Evolutionary conservation across 2,888 invertebrate genomes (phyloP).

Genomic region (Coronaproctus castanopsis): DNA sequence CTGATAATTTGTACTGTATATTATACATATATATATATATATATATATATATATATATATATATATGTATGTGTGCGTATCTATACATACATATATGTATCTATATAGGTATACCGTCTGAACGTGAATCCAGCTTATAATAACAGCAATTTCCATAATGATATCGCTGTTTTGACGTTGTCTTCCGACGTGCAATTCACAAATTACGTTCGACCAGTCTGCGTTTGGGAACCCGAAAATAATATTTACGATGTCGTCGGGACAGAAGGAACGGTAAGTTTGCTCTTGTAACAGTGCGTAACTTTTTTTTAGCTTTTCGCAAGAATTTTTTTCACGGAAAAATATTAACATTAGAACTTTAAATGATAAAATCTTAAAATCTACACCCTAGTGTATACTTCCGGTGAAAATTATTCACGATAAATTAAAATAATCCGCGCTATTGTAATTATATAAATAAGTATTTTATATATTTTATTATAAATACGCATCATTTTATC

Average conservation of each 20-base stretch:
- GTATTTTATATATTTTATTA: too few species aligned
- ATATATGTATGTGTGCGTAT: too few species aligned
- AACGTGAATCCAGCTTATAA: conserved; percentile 36
- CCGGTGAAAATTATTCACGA: background rate
- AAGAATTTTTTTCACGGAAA: too few species aligned
- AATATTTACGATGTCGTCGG: conserved; percentile 29
- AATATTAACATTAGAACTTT: background rate
- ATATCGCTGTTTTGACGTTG: conserved; percentile 35
- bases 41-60: too few species aligned
- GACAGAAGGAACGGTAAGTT: conserved; percentile 31
- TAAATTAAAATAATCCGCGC: background rate
- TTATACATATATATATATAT: too few species aligned
- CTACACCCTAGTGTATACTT: background rate
- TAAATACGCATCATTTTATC: too few species aligned
- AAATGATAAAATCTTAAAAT: background rate
- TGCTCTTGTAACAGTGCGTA: background rate
- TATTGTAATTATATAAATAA: too few species aligned
- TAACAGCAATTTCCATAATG: conserved; percentile 33
- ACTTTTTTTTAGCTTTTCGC: too few species aligned
- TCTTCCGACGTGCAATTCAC: conserved; percentile 31
- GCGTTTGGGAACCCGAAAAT: conserved; percentile 32
- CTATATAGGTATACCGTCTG: conserved; percentile 28
- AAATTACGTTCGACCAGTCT: conserved; percentile 36
- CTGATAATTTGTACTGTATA: too few species aligned
- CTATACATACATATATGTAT: too few species aligned